Conservation (phyloP, 2,797 vertebrate genomes). For the Falco rusticolus region DNA sequence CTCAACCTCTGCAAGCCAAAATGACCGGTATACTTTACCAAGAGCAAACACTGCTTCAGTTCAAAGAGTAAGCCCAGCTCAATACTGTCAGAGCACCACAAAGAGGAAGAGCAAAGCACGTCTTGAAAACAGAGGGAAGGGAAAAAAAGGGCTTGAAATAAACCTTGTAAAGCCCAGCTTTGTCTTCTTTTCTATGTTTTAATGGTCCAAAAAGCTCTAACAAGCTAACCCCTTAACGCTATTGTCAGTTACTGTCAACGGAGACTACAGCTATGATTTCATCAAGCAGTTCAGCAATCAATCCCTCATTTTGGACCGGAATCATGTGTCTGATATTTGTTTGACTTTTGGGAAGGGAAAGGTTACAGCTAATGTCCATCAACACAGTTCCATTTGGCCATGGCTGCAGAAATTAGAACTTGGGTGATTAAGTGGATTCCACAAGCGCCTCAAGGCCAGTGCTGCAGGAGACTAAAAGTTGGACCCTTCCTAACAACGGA, state of each 20-base stretch:
- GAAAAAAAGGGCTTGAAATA: neutral
- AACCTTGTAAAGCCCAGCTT: neutral
- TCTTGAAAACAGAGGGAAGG: neutral
- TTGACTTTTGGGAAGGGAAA: slow-evolving; percentile 12
- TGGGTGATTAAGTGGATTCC: neutral
- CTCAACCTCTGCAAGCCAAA: neutral
- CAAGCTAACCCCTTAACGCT: neutral
- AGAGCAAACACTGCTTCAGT: neutral
- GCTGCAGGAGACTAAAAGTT: neutral
- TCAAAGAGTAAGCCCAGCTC: neutral
- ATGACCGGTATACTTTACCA: neutral
- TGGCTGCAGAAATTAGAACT: neutral
- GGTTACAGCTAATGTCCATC: neutral
- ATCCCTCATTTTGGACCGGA: slow-evolving; percentile 5
- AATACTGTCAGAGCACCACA: neutral
- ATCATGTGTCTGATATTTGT: neutral
- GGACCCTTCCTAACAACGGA: neutral
- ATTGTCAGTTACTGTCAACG: neutral
- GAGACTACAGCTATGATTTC: neutral
- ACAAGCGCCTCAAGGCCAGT: neutral
- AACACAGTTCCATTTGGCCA: neutral
- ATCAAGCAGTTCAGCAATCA: neutral
- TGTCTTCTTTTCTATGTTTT: neutral
- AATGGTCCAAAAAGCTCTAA: neutral
- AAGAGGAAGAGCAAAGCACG: slow-evolving; percentile 4